phyloP scores from a whole-genome alignment of 2,797 vertebrate genomes.

The Distichodus sexfasciatus region DNA sequence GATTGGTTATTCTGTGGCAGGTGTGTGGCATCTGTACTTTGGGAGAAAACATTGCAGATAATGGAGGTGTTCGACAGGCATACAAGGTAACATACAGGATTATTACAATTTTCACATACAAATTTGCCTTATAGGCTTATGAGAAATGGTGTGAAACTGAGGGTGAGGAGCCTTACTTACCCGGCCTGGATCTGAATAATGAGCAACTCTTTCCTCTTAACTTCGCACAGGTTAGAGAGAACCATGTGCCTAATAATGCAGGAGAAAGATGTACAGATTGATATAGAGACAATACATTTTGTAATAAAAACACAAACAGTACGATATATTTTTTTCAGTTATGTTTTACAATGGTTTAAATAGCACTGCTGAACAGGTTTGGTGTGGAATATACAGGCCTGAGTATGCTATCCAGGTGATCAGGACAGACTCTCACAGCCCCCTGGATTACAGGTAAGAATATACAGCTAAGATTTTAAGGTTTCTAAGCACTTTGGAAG shows the following conservation, averaged over 20 bases:
- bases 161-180: constrained; percentile 82
- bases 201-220: constrained; percentile 94
- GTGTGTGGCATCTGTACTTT: constrained; percentile 92
- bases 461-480: not conserved
- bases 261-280: too few species aligned
- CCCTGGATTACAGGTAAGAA: constrained; percentile 86
- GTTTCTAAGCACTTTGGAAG: too few species aligned
- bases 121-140: constrained; percentile 79
- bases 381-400: constrained; percentile 93
- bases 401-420: constrained; percentile 92
- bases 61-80: constrained; percentile 91
- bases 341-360: not conserved
- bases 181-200: constrained; percentile 86
- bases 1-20: constrained; percentile 60
- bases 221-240: constrained; percentile 82
- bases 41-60: constrained; percentile 96
- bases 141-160: constrained; percentile 84
- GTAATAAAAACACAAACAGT: too few species aligned
- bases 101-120: not conserved
- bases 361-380: constrained; percentile 73
- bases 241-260: not conserved
- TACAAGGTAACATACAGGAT: constrained; percentile 78
- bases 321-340: too few species aligned
- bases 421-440: constrained; percentile 93
- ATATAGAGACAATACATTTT: too few species aligned